A percentile compares a stretch with the other conserved stretches of the same genome.
phyloP scores from a whole-genome alignment of 2,888 invertebrate genomes.

The Hypolimnas misippus region DNA sequence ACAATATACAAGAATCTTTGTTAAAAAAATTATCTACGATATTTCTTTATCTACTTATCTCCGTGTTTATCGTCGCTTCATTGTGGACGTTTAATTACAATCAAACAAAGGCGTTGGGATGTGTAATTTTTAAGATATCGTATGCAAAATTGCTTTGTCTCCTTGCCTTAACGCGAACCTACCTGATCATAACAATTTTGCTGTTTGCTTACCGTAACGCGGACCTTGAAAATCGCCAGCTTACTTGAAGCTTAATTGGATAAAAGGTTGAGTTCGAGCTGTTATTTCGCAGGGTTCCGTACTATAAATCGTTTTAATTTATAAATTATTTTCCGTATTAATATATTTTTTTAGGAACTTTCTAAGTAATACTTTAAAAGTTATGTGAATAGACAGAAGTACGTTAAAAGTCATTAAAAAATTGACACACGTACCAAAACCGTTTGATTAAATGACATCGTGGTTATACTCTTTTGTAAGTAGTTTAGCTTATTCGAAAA shows the following conservation, averaged over 20 bases:
- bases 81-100: constrained; percentile 27
- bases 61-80: constrained; percentile 20
- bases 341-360: no score
- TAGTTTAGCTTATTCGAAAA: no score
- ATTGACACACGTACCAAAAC: no score
- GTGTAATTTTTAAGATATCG: constrained; percentile 40
- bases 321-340: background rate
- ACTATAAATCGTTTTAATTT: background rate
- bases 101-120: constrained; percentile 41
- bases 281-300: background rate
- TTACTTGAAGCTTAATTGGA: background rate
- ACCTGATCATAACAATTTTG: constrained; percentile 17
- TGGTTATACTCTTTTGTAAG: no score
- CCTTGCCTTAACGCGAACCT: background rate
- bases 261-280: background rate
- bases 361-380: no score
- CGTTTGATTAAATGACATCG: no score
- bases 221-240: constrained; percentile 8
- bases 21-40: background rate
- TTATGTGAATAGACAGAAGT: no score
- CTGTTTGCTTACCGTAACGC: constrained; percentile 21
- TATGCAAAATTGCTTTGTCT: constrained; percentile 35
- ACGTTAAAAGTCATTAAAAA: no score
- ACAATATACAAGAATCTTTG: background rate
- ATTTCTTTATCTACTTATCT: background rate